These are phyloP conservation scores for Xiphophorus maculatus DNA, from an alignment of 2,113 vertebrate genomes.

Conservation along the genomic window DNA sequence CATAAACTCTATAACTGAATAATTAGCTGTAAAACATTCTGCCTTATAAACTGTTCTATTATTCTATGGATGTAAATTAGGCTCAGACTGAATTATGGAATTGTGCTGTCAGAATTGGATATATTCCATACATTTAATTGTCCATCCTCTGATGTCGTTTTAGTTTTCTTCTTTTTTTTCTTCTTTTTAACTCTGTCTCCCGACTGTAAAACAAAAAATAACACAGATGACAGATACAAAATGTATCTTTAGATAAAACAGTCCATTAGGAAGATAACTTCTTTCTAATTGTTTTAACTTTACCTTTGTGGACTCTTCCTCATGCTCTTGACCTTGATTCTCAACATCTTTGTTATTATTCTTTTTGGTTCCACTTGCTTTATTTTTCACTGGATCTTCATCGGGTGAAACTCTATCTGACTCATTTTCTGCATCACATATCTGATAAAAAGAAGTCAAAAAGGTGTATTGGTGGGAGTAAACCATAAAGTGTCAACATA, in stretches of 20 bases:
- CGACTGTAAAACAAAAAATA: slow-evolving; percentile 45
- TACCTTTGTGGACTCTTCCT: slow-evolving; percentile 56
- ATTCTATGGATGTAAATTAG: not conserved
- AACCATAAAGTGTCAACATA: not conserved
- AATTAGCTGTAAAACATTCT: too few relatives aligned
- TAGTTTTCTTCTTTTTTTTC: slow-evolving; percentile 94
- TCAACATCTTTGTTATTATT: slow-evolving; percentile 10
- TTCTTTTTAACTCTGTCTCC: slow-evolving; percentile 84
- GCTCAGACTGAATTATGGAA: not conserved
- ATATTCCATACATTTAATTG: slow-evolving; percentile 70
- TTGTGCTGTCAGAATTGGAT: not conserved
- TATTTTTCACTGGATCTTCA: slow-evolving; percentile 58
- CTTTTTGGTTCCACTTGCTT: slow-evolving; percentile 14
- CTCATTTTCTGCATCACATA: slow-evolving; percentile 76
- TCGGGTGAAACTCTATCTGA: slow-evolving; percentile 42
- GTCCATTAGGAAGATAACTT: not conserved
- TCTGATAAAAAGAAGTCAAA: slow-evolving; percentile 55
- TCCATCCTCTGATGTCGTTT: slow-evolving; percentile 70
- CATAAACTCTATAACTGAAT: not conserved
- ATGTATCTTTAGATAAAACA: not conserved
- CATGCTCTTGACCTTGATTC: slow-evolving; percentile 14
- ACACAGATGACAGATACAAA: not conserved
- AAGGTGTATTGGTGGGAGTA: too few relatives aligned
- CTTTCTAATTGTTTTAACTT: not conserved
- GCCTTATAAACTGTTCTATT: not conserved